Percentiles rank a stretch among this genome's conserved stretches.
These are phyloP conservation scores for Leptatherina wallacei DNA, from an alignment of 2,797 vertebrate genomes.

Conservation along the genomic window DNA sequence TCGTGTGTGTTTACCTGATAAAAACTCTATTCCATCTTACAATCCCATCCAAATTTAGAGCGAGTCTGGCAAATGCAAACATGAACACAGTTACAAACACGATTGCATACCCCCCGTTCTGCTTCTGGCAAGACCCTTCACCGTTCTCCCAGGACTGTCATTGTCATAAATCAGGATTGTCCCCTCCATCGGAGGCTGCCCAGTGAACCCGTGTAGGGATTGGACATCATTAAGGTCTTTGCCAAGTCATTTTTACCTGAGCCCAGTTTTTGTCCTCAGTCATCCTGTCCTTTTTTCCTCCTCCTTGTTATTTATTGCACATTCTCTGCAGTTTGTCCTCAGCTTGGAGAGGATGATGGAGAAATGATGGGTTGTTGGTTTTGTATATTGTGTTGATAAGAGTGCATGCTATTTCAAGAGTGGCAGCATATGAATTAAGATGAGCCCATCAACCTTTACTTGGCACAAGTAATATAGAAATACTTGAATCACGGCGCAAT, in stretches of 20 bases:
- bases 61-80: constrained; percentile 60
- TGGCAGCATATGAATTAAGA: constrained; percentile 30
- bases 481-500: neutral
- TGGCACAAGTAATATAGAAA: constrained; percentile 9
- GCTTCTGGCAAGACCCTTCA: constrained; percentile 65
- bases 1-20: constrained; percentile 46
- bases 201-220: constrained; percentile 64
- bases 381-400: constrained; percentile 50
- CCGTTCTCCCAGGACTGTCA: constrained; percentile 62
- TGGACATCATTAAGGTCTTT: constrained; percentile 73
- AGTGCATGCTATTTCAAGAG: constrained; percentile 23
- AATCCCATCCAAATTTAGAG: constrained; percentile 58
- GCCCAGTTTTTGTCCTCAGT: constrained; percentile 64
- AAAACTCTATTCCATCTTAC: constrained; percentile 49
- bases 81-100: constrained; percentile 56
- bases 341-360: constrained; percentile 40
- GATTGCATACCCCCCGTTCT: constrained; percentile 53
- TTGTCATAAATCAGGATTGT: constrained; percentile 79
- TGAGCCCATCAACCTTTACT: constrained; percentile 10
- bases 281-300: constrained; percentile 51
- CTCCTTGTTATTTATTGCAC: constrained; percentile 63
- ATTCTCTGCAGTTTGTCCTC: constrained; percentile 59
- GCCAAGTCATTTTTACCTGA: constrained; percentile 75
- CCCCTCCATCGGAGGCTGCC: constrained; percentile 68
- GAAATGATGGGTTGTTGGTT: constrained; percentile 46